A percentile compares a stretch with the other conserved stretches of the same genome.
Evolutionary conservation across 2,888 invertebrate genomes (phyloP).

Genomic region (Oscheius myriophilus): DNA sequence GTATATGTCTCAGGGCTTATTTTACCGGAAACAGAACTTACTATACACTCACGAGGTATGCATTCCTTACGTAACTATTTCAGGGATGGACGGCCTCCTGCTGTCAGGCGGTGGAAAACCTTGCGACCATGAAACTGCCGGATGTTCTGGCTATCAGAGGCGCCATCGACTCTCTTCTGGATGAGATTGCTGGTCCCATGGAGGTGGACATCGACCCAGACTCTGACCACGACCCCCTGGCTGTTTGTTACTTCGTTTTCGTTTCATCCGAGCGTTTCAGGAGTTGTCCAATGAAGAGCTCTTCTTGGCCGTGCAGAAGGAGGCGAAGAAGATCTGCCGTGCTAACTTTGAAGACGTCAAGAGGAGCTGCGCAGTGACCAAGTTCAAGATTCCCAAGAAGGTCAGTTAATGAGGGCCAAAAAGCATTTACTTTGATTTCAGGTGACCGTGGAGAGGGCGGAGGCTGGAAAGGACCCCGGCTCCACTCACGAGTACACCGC

Average conservation of each 20-base stretch:
- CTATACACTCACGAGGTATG: too few relatives aligned
- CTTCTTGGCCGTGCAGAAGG: neutral
- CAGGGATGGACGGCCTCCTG: slow-evolving; percentile 26
- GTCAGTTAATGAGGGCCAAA: too few relatives aligned
- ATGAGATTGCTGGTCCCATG: neutral
- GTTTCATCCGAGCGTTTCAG: neutral
- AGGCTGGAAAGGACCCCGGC: too few relatives aligned
- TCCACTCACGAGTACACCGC: too few relatives aligned
- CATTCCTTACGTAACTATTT: neutral
- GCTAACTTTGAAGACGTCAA: neutral
- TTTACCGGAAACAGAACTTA: too few relatives aligned
- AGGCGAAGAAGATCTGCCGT: neutral
- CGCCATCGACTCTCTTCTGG: slow-evolving; percentile 16
- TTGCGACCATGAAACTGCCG: slow-evolving; percentile 11
- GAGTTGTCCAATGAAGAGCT: slow-evolving; percentile 1
- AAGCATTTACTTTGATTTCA: neutral
- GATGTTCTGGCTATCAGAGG: slow-evolving; percentile 14
- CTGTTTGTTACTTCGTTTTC: too few relatives aligned
- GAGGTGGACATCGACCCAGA: too few relatives aligned
- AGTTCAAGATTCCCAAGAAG: slow-evolving; percentile 32
- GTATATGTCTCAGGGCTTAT: too few relatives aligned
- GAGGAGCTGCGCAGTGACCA: slow-evolving; percentile 13
- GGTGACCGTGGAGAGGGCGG: too few relatives aligned
- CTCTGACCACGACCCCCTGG: too few relatives aligned
- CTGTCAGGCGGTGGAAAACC: slow-evolving; percentile 4